These are phyloP conservation scores for Nanger granti DNA, from an alignment of 2,113 vertebrate species.

Conservation along the genomic window DNA sequence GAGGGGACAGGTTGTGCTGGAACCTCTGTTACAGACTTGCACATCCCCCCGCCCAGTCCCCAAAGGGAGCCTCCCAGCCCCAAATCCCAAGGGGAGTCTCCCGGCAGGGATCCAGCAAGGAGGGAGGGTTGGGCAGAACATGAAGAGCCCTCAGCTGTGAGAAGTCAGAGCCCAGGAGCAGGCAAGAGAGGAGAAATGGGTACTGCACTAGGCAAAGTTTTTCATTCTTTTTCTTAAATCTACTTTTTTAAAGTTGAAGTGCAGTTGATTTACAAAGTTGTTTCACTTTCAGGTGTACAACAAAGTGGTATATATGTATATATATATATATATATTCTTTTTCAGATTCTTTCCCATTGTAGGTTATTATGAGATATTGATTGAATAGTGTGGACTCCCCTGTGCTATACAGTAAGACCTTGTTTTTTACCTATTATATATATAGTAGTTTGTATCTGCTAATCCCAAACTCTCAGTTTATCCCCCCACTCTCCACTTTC, in stretches of 20 bases:
- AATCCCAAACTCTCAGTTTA: background rate
- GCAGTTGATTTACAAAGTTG: background rate
- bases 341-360: background rate
- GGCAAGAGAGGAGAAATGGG: background rate
- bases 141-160: background rate
- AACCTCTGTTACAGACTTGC: background rate
- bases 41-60: fast-evolving
- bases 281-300: background rate
- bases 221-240: background rate
- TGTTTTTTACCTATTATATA: background rate
- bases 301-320: background rate
- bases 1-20: fast-evolving
- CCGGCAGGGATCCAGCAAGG: background rate
- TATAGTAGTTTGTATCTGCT: background rate
- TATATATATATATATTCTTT: background rate
- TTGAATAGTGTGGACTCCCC: background rate
- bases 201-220: background rate
- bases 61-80: background rate
- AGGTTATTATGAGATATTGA: background rate
- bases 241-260: background rate
- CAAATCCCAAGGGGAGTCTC: background rate
- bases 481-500: background rate
- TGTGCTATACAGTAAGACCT: background rate
- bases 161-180: background rate
- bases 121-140: background rate